Percentiles rank a stretch among this genome's conserved stretches.
phyloP scores from a whole-genome alignment of 2,888 invertebrate genomes.

The Tillus elongatus region DNA sequence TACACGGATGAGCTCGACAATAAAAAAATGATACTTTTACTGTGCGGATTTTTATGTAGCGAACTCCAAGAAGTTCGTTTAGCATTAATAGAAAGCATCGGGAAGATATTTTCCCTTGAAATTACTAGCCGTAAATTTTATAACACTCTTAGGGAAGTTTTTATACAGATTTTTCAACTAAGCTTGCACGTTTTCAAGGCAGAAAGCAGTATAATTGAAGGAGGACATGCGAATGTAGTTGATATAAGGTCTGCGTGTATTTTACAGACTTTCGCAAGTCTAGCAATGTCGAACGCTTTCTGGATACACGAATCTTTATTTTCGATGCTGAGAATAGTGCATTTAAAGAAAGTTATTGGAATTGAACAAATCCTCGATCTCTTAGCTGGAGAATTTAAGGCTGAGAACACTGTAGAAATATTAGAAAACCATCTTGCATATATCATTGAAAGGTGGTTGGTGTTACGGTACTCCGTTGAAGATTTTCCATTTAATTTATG shows the following conservation, averaged over 20 bases:
- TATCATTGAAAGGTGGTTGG: conserved; percentile 40
- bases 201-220: conserved; percentile 39
- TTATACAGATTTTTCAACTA: neutral
- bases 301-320: conserved; percentile 48
- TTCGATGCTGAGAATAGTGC: conserved; percentile 46
- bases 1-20: conserved; percentile 26
- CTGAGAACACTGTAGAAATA: conserved; percentile 35
- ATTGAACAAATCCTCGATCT: neutral
- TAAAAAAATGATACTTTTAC: conserved; percentile 23
- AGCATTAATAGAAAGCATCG: conserved; percentile 36
- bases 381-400: conserved; percentile 24
- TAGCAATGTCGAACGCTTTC: conserved; percentile 46
- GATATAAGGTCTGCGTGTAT: conserved; percentile 50
- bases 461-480: conserved; percentile 25
- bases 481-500: conserved; percentile 38
- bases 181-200: conserved; percentile 32
- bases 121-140: conserved; percentile 11
- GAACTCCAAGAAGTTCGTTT: conserved; percentile 41
- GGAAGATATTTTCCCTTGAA: conserved; percentile 29
- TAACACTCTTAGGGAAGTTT: neutral
- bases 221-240: conserved; percentile 49
- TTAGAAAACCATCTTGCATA: conserved; percentile 43
- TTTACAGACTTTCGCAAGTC: conserved; percentile 47
- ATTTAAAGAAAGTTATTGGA: conserved; percentile 37
- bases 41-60: conserved; percentile 34